phyloP scores from a whole-genome alignment of 2,888 invertebrate genomes.

The Proisotoma minuta region DNA sequence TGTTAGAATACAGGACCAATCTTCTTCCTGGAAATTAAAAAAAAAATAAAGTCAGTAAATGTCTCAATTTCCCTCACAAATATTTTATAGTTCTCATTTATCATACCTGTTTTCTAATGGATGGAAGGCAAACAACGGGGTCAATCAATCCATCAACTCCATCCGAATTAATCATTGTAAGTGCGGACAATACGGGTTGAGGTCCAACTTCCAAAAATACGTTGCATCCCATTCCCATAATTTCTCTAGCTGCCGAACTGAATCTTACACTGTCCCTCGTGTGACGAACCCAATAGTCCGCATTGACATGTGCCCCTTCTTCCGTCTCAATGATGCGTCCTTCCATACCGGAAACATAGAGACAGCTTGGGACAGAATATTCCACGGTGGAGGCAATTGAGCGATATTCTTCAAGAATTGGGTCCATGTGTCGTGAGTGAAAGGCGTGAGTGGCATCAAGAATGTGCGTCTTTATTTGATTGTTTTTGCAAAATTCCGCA shows the following conservation, averaged over 20 bases:
- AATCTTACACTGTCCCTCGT: conserved; percentile 27
- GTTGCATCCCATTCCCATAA: conserved; percentile 11
- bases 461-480: conserved; percentile 10
- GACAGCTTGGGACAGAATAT: not conserved
- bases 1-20: conserved; percentile 13
- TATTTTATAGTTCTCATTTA: not conserved
- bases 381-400: conserved; percentile 8
- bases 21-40: not conserved
- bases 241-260: conserved; percentile 12
- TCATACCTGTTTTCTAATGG: conserved; percentile 8
- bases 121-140: conserved; percentile 13
- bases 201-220: conserved; percentile 31
- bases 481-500: conserved; percentile 2
- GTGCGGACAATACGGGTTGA: conserved; percentile 26
- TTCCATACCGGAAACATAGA: conserved; percentile 27
- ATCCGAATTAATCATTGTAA: conserved; percentile 14
- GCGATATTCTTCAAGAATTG: conserved; percentile 24
- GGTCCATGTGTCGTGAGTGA: conserved; percentile 32
- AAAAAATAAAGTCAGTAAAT: not conserved
- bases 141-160: not conserved
- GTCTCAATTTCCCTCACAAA: not conserved
- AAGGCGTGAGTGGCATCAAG: conserved; percentile 27
- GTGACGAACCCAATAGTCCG: conserved; percentile 32
- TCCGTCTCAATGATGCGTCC: conserved; percentile 13
- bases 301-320: not conserved